Conservation (phyloP, 2,113 vertebrate species). For the Ptyas mucosa region DNA sequence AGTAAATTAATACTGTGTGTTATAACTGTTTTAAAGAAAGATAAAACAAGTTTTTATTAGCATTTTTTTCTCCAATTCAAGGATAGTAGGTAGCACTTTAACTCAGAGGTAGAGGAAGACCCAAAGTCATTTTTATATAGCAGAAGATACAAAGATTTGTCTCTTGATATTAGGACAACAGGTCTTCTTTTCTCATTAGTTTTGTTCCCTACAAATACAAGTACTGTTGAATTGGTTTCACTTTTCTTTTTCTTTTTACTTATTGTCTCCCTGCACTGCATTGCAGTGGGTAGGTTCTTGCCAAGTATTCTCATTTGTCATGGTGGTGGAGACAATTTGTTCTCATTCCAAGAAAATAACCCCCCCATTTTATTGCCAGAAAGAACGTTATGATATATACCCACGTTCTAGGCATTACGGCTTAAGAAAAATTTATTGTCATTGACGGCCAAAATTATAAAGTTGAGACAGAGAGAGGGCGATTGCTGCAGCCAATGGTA, state of each 20-base stretch:
- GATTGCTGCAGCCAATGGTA: neutral
- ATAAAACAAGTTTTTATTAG: neutral
- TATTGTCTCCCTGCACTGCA: neutral
- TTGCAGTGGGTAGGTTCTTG: neutral
- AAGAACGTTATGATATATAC: neutral
- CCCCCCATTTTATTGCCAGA: neutral
- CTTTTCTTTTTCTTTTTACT: neutral
- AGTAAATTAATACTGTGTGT: neutral
- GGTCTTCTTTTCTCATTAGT: neutral
- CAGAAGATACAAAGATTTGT: constrained; percentile 12
- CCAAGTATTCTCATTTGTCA: neutral
- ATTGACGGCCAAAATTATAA: neutral
- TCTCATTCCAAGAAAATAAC: neutral
- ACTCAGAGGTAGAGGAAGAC: neutral
- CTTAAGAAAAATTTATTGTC: neutral
- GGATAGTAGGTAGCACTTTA: neutral
- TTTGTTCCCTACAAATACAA: constrained; percentile 3
- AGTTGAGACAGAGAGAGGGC: neutral
- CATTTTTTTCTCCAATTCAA: neutral
- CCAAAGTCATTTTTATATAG: constrained; percentile 49
- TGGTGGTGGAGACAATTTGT: neutral
- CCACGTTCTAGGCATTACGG: neutral
- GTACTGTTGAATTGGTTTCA: constrained; percentile 5
- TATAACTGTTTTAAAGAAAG: neutral
- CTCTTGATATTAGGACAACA: neutral